Conservation (phyloP, 2,797 vertebrate species). For the Lerista edwardsae region DNA sequence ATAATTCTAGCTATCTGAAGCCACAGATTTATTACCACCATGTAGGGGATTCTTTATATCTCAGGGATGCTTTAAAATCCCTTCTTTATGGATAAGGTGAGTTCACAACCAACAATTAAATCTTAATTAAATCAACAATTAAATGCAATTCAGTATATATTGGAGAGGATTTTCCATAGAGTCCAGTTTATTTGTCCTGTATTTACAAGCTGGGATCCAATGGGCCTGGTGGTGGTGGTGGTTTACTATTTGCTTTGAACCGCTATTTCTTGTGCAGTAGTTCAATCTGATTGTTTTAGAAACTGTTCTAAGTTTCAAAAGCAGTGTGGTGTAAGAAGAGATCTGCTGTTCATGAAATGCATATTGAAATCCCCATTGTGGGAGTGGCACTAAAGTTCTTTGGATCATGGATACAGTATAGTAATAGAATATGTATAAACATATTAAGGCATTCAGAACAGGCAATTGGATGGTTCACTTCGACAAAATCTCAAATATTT, state of each 20-base stretch:
- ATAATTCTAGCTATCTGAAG: background rate
- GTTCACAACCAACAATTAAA: background rate
- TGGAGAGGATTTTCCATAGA: background rate
- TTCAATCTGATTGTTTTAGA: background rate
- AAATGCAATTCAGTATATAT: background rate
- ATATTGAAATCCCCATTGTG: background rate
- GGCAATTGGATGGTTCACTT: background rate
- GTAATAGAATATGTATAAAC: background rate
- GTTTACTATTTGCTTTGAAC: background rate
- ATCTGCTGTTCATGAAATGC: background rate
- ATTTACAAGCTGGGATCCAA: background rate
- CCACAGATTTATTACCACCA: background rate
- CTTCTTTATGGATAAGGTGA: background rate
- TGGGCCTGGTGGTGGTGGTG: background rate
- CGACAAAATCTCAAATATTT: background rate
- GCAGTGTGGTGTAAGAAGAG: background rate
- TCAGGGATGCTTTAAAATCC: background rate
- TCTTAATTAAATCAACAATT: no score
- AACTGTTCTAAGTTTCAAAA: background rate
- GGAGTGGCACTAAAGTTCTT: background rate
- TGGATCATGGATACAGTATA: background rate
- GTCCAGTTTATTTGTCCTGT: background rate
- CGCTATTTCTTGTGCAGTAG: background rate
- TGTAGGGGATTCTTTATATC: background rate
- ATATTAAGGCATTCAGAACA: background rate